Base-by-base conservation (phyloP, 2,888 invertebrate genomes). In the Halocaridina rubra region DNA sequence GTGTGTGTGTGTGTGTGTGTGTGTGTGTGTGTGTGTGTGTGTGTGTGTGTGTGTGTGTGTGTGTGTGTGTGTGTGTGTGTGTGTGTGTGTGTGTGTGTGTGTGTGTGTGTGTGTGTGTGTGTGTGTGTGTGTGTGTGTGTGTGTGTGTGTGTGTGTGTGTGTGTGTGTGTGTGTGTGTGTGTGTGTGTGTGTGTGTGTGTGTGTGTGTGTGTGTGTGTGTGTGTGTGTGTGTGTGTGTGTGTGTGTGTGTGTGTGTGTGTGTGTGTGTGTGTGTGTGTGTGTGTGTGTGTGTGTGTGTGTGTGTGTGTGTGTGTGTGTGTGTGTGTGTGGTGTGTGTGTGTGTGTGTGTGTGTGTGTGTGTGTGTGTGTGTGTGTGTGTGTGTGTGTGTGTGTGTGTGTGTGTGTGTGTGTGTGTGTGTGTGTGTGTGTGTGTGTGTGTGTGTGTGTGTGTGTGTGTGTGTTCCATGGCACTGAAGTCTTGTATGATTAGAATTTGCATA, bases 391-490 rank as follows among this genome's bases (percentile, higher is more conserved):
- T 3, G 64, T 64, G 64, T 64, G 64, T 7, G 64, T 64, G 64
- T 46, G 46, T 46, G 10, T 46, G 10, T 46, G 10, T 46, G 46
- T 46, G 46, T 46, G 19, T 2, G 22, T 67, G 67, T 67, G 67
- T 67, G 1, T 67, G 67, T 67, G 22, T 67, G 3, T 67, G 24
- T 32, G 33, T 46, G 22, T 74, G 46, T 46, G n/a, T 69, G 69
- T 69, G 69, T 72, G 72, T 72, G 72, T 72, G 72, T 32, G 72
- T 72, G 19, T 39, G 72, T 33, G 72, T 39, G 72, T 72, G 72
- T 39, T 22, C 61, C n/a, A 61, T 24, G n/a, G n/a, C n/a, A n/a
- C n/a, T n/a, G n/a, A n/a, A n/a, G n/a, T n/a, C n/a, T n/a, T n/a
- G n/a, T n/a, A n/a, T n/a, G n/a, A n/a, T n/a, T n/a, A n/a, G n/a